Base-by-base conservation (phyloP, 1,140 invertebrate genomes). In the Drosophila teissieri region DNA sequence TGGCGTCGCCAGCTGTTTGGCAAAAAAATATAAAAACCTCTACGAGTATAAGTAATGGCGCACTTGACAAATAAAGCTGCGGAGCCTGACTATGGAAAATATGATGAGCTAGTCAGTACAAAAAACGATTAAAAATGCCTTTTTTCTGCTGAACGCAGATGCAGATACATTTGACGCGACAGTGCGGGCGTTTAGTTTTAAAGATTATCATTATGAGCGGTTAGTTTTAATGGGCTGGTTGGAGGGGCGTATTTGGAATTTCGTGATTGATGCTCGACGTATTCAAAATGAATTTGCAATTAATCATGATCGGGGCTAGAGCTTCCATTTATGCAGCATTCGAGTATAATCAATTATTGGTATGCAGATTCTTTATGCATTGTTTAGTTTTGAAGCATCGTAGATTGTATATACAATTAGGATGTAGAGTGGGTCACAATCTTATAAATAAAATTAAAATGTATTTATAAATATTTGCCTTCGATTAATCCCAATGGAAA, bases 61-160 rank as follows among this genome's bases (percentile, higher is more conserved):
- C 84, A 88, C 80, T 89, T 88, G 76, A 84, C 76, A 77, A 84
- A 84, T 56, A 80, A 70, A 67, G 44, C 54, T 53, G 12, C 22
- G 39, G 8, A 48, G 39, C 14, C 31, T 44, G 67, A 39, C 55
- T 45, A 27, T 72, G 69, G 22, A 45, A 51, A 61, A 51, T 53
- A 52, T 74, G 45, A 75, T 57, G 69, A 52, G 72, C 31, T 54
- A 42, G 58, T 54, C 62, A 36, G 58, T 19, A 8, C 17, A 10
- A 31, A 63, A 54, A 22, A 56, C 31, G 39, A 22, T 39, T 31
- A 34, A 14, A 40, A 19, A n/a, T 44, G 19, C 34, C 39, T 48
- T 65, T 34, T 44, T 39, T 44, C 14, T 22, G 34, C 42, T 49
- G 31, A 60, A 58, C 46, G 37, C 31, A 44, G 40, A 58, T 76